phyloP scores from a whole-genome alignment of 2,888 invertebrate genomes.

The Aphrophora alni region DNA sequence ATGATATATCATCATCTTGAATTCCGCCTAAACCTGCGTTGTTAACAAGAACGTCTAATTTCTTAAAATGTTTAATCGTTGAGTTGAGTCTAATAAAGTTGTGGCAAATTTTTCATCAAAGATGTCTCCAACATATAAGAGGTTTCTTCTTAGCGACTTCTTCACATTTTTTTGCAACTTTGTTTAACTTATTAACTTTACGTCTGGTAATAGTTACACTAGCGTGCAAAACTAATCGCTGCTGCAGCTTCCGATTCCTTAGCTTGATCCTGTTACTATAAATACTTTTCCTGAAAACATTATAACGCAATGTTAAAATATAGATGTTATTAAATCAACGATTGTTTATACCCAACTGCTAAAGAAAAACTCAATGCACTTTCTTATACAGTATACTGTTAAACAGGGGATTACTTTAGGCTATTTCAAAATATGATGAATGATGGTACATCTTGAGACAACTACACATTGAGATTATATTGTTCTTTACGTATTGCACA shows the following conservation, averaged over 20 bases:
- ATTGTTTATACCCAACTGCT: too few relatives aligned
- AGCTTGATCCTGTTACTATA: conserved; percentile 80
- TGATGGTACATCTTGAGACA: too few relatives aligned
- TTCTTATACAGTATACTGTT: too few relatives aligned
- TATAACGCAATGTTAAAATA: too few relatives aligned
- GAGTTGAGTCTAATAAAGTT: conserved; percentile 72
- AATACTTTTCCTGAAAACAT: conserved; percentile 74
- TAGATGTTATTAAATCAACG: too few relatives aligned
- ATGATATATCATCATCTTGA: too few relatives aligned
- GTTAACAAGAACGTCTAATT: conserved; percentile 84
- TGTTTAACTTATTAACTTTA: conserved; percentile 70
- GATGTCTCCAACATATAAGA: conserved; percentile 70
- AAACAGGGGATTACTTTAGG: too few relatives aligned
- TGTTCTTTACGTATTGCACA: too few relatives aligned
- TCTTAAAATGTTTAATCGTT: conserved; percentile 76
- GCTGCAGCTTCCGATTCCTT: conserved; percentile 84
- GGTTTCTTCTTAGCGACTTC: conserved; percentile 58
- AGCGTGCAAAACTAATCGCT: conserved; percentile 79
- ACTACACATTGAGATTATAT: too few relatives aligned
- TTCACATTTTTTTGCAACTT: conserved; percentile 66
- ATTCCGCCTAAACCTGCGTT: conserved; percentile 87
- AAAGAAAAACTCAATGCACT: too few relatives aligned
- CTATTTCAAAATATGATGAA: too few relatives aligned
- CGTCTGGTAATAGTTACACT: conserved; percentile 73
- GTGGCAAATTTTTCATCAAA: conserved; percentile 76